These are phyloP conservation scores for Leptopilina syphax DNA, from an alignment of 2,888 invertebrate genomes.

Conservation along the genomic window DNA sequence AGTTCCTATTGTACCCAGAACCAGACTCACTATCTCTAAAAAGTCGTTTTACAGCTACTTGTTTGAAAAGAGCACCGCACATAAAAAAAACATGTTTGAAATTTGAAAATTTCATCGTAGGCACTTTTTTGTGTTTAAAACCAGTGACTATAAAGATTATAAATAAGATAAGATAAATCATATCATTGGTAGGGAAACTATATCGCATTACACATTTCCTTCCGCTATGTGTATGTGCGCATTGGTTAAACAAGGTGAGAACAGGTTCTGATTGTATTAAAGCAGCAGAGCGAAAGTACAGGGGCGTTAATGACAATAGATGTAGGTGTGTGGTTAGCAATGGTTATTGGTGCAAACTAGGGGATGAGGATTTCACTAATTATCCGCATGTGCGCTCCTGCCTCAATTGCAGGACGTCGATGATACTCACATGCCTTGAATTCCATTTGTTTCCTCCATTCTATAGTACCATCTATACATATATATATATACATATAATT, in stretches of 20 bases:
- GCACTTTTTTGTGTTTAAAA: too few species aligned
- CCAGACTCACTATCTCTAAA: too few species aligned
- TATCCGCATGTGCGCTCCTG: neutral
- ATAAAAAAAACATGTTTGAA: too few species aligned
- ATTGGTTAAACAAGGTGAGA: conserved; percentile 13
- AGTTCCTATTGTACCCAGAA: too few species aligned
- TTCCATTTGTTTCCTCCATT: neutral
- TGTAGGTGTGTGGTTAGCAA: conserved; percentile 3
- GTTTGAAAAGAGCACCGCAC: too few species aligned
- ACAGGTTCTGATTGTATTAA: conserved; percentile 8
- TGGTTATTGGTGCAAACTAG: conserved; percentile 31
- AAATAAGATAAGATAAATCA: too few species aligned
- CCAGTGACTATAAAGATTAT: too few species aligned
- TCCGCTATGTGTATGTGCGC: too few species aligned
- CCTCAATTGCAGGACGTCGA: conserved; percentile 5
- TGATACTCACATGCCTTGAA: conserved; percentile 6
- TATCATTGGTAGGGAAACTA: neutral
- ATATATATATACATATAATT: too few species aligned
- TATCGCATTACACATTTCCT: neutral
- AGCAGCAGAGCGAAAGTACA: neutral
- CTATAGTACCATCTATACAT: too few species aligned
- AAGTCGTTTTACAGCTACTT: too few species aligned
- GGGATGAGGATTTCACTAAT: conserved; percentile 33
- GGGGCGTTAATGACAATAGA: conserved; percentile 5
- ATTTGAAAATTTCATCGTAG: too few species aligned